A percentile compares a stretch with the other conserved stretches of the same genome.
phyloP scores from a whole-genome alignment of 2,888 invertebrate species.

The Harpalus rufipes region DNA sequence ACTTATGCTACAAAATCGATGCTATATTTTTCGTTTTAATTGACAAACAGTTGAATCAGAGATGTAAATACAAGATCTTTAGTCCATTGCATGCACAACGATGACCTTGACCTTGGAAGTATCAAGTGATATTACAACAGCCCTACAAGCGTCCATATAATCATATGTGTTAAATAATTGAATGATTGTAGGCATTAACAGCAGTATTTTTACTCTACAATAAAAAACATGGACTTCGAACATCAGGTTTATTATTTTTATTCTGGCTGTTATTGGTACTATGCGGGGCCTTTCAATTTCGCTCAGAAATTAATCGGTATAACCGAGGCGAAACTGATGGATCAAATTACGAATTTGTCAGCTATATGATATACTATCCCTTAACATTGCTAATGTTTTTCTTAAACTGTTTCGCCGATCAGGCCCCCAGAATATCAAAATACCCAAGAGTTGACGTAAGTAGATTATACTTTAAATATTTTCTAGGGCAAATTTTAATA shows the following conservation, averaged over 20 bases:
- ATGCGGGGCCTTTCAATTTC: slow-evolving; percentile 86
- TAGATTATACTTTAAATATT: background rate
- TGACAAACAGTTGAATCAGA: too few species aligned
- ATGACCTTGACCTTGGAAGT: too few species aligned
- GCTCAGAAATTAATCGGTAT: slow-evolving; percentile 79
- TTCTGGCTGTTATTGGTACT: slow-evolving; percentile 92
- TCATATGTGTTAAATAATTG: slow-evolving; percentile 33
- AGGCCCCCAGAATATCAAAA: slow-evolving; percentile 84
- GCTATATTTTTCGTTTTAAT: too few species aligned
- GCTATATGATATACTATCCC: slow-evolving; percentile 90
- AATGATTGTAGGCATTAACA: slow-evolving; percentile 81
- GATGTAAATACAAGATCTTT: too few species aligned
- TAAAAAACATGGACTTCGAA: slow-evolving; percentile 90
- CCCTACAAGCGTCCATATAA: too few species aligned
- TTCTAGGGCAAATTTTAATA: too few species aligned
- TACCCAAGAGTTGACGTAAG: slow-evolving; percentile 85
- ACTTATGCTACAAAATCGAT: too few species aligned
- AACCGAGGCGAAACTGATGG: slow-evolving; percentile 70
- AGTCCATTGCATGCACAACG: too few species aligned
- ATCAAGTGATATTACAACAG: too few species aligned
- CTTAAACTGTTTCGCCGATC: slow-evolving; percentile 90
- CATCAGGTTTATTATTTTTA: slow-evolving; percentile 93
- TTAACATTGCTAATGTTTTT: slow-evolving; percentile 85
- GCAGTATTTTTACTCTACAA: slow-evolving; percentile 87
- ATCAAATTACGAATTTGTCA: slow-evolving; percentile 82